phyloP scores from a whole-genome alignment of 2,888 invertebrate species.

The Himalopsyche japonica region DNA sequence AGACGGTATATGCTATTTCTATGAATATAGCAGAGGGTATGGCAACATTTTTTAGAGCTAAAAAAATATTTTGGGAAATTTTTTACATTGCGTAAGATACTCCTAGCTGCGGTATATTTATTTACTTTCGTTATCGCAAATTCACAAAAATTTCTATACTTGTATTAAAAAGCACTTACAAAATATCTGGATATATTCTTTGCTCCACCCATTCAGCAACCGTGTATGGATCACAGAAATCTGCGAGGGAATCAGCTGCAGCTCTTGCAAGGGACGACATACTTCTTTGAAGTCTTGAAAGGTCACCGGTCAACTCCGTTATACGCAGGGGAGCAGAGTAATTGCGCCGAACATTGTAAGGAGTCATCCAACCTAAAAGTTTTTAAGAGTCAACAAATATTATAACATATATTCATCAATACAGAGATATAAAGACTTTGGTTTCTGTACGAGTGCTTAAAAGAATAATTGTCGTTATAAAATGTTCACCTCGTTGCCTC shows the following conservation, averaged over 20 bases:
- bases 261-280: conserved; percentile 58
- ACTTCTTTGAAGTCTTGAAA: conserved; percentile 63
- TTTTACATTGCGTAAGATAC: too few relatives aligned
- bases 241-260: conserved; percentile 60
- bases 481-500: conserved; percentile 45
- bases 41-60: too few relatives aligned
- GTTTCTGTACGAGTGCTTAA: neutral
- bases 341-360: conserved; percentile 69
- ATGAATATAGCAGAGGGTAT: too few relatives aligned
- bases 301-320: conserved; percentile 62
- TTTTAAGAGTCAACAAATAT: conserved; percentile 9
- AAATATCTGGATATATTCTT: conserved; percentile 61
- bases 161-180: conserved; percentile 25
- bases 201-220: conserved; percentile 70
- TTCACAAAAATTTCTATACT: too few relatives aligned
- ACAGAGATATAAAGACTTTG: conserved; percentile 37
- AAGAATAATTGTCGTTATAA: neutral
- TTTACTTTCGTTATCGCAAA: too few relatives aligned
- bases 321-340: conserved; percentile 70
- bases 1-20: too few relatives aligned
- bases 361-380: conserved; percentile 66
- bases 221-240: conserved; percentile 63
- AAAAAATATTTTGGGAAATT: too few relatives aligned
- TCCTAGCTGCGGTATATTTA: too few relatives aligned
- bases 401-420: conserved; percentile 43